Base-by-base conservation (phyloP, 2,113 vertebrate genomes). In the Andinoacara biseriatus region DNA sequence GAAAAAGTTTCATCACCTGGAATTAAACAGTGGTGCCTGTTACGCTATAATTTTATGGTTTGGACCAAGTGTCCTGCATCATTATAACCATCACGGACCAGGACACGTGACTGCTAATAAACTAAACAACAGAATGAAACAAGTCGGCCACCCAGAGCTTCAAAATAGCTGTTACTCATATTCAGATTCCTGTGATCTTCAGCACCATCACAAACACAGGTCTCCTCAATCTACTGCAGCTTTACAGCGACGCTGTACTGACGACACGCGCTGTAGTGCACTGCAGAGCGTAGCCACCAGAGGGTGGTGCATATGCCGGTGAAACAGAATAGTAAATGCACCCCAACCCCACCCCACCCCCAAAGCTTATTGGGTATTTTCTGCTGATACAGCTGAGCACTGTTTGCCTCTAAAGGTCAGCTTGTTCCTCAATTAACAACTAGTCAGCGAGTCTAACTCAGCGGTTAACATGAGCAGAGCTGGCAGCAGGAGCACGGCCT, bases 331-430 rank as follows among this genome's bases (percentile, higher is more conserved):
- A 11, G 17, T 17, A 38, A 43, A 35, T 43, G 62, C 20, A 65
- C 1, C 2, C 4, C 43, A 24, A 43, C 5, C 43, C n/a, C n/a
- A n/a, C 24, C n/a, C 26, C 26, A 26, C 26, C 26, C 26, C 26
- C 2, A 26, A 22, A 0, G n/a, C 35, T 24, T 4, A 43, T 8
- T 46, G 33, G 60, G 33, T 20, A 17, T 31, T 0, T 2, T 33
- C 38, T 9, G 2, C 59, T 38, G 10, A 62, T 10, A 7, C 10
- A 62, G 61, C n/a, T 43, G 62, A 17, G 40, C 62, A 38, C 1
- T 1, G 0, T 65, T 40, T 63, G 35, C 0, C 0, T 43, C 1
- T 65, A 14, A 65, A 40, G 38, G 38, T 6, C 38, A 38, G 9
- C 38, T 40, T 11, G 10, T 40, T 40, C 10, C 38, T 10, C 3